Evolutionary conservation across 2,797 vertebrate species (phyloP), one percentile per base, ranked within the genome.

Genomic region (Arctocebus calabarensis): DNA sequence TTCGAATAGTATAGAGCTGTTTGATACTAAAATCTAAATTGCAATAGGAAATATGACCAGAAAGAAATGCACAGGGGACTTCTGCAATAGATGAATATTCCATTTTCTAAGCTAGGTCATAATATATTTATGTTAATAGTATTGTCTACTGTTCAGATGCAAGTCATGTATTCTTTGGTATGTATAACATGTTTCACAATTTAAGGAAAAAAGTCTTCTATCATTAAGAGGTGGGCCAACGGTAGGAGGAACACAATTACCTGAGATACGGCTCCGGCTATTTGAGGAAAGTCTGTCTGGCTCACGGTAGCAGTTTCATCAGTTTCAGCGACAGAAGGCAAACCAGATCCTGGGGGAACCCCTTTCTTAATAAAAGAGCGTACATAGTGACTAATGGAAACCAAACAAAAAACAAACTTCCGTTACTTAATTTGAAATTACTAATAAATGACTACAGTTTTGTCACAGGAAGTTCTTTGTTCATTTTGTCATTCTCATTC

Each of bases 321-420:
- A 83, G 32, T 98, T 98, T 99, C 99, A 83, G 81, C 77, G 71
- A 99, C 66, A 82, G 98, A 97, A 70, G 98, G 11, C 93, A 99
- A 98, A 91, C 48, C 88, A 62, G 98, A 98, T 89, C 86, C 6
- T n/a, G 81, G 95, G 37, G 3, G 4, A 34, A 89, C 61, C 74
- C 98, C 96, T 96, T 96, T 98, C 94, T 96, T 98, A 88, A 98
- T 86, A 12, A 92, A 17, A 92, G 98, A 97, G 32, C 3, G 77
- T 66, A 82, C 75, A 57, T 96, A 96, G 71, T 52, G 90, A 82
- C 98, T 98, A 96, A 73, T 88, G 74, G 92, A 78, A 45, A 66
- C 77, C 84, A 87, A 95, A 17, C 43, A 85, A 84, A 95, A 17
- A 55, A 85, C 10, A 71, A 40, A 78, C 16, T 75, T 75, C 23